phyloP scores from a whole-genome alignment of 2,797 vertebrate genomes.

The Brachyalestes nurse region DNA sequence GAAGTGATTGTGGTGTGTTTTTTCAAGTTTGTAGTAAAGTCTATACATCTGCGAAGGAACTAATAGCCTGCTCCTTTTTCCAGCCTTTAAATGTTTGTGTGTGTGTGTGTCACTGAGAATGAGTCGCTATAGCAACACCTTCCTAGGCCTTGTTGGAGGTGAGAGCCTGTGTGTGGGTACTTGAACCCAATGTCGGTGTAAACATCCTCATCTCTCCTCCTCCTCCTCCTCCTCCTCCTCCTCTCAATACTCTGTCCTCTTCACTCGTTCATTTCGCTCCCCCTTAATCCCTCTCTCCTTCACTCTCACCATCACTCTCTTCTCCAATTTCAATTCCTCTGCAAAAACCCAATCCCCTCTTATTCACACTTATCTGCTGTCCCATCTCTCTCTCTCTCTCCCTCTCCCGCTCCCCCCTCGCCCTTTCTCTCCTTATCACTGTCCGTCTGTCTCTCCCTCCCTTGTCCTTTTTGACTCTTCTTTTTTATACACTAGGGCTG shows the following conservation, averaged over 20 bases:
- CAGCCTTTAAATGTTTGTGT: background rate
- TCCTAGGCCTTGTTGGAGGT: background rate
- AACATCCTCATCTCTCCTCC: background rate
- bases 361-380: constrained; percentile 24
- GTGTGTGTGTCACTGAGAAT: background rate
- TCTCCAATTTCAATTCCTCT: constrained; percentile 21
- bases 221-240: background rate
- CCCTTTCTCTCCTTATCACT: background rate
- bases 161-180: constrained; percentile 1
- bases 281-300: background rate
- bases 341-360: background rate
- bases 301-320: constrained; percentile 8
- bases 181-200: constrained; percentile 2
- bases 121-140: constrained; percentile 35
- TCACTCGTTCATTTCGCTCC: background rate
- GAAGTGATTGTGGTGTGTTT: too few species aligned
- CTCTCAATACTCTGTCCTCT: constrained; percentile 6
- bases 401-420: background rate
- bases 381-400: background rate
- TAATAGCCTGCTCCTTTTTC: background rate
- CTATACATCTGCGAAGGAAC: too few species aligned
- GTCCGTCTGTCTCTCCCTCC: background rate
- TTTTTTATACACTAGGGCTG: background rate
- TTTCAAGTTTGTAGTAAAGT: too few species aligned
- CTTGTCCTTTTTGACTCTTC: background rate